Conservation (phyloP, 2,797 vertebrate genomes). For the Rhinatrema bivittatum region DNA sequence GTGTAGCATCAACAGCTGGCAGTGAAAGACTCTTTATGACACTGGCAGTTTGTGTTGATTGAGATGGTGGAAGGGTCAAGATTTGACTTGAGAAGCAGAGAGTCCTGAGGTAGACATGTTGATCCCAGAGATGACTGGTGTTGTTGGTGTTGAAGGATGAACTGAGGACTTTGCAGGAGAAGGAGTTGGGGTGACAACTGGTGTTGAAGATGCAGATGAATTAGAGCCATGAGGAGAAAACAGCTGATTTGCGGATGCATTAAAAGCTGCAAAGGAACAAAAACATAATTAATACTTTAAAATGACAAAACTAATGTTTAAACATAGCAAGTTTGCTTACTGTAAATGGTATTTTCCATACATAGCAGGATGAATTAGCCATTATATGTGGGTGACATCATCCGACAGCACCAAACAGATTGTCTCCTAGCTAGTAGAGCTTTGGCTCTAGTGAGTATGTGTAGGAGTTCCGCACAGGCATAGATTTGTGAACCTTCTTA, state of each 20-base stretch:
- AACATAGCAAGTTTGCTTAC: too few species aligned
- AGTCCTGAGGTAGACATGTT: constrained; percentile 59
- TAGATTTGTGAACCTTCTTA: too few species aligned
- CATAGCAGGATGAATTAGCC: too few species aligned
- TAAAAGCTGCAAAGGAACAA: constrained; percentile 68
- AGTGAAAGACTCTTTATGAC: constrained; percentile 78
- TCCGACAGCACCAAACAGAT: too few species aligned
- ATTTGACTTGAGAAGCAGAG: constrained; percentile 67
- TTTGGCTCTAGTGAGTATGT: too few species aligned
- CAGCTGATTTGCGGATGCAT: constrained; percentile 76
- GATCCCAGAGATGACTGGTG: constrained; percentile 42
- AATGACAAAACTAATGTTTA: too few species aligned
- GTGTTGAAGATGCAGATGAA: constrained; percentile 58
- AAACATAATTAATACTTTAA: too few species aligned
- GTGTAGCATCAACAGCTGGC: constrained; percentile 41
- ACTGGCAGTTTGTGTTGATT: constrained; percentile 62
- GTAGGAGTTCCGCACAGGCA: too few species aligned
- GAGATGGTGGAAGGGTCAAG: constrained; percentile 66
- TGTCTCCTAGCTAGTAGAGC: too few species aligned
- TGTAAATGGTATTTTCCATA: too few species aligned
- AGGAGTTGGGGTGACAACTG: constrained; percentile 51
- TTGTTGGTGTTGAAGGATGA: constrained; percentile 46
- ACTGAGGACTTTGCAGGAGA: constrained; percentile 53
- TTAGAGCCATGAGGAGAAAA: constrained; percentile 79
- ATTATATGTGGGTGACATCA: too few species aligned